Base-by-base conservation (phyloP, 1,140 invertebrate genomes). In the Platorchestia sp. region DNA sequence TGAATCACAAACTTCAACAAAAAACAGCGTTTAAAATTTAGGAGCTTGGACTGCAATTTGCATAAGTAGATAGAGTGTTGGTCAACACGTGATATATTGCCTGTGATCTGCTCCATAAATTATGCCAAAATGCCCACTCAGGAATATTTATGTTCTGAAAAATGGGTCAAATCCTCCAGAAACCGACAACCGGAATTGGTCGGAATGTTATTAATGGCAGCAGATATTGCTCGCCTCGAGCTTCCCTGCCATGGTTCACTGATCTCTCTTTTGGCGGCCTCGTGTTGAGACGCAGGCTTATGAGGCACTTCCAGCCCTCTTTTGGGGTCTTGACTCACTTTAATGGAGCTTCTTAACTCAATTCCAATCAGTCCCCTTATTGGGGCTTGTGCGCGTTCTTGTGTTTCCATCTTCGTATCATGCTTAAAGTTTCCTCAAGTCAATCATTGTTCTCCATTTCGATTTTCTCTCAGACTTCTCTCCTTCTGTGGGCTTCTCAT, bases 141-240 rank as follows among this genome's bases (percentile, higher is more conserved):
- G 91, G 91, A 93, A 93, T 93, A 93, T 93, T 93, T 93, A 93
- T 93, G 91, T 47, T 93, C 91, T 93, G 91, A 93, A 93, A 93
- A 93, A 93, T 93, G 91, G 91, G 91, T 93, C 91, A 93, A 93
- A 93, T 93, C 91, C 91, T 93, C 44, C 44, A 93, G 91, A 93
- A 93, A 93, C 91, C 91, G 91, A 93, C 91, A 93, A 93, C 91
- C 91, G 91, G 91, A 93, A 93, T 93, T 93, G 91, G 91, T 93
- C 91, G 41, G 91, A 93, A 93, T 93, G 91, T 93, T 93, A 93
- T 93, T 93, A 93, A 93, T 93, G 91, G 91, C 44, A 47, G 91
- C 41, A 47, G 91, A 93, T 93, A 93, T 93, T 93, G 91, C 91
- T 10, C 16, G 91, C 43, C 44, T 47, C 87, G 87, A 44, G 87